phyloP scores from a whole-genome alignment of 2,113 vertebrate species.

The Chionodraco myersi region DNA sequence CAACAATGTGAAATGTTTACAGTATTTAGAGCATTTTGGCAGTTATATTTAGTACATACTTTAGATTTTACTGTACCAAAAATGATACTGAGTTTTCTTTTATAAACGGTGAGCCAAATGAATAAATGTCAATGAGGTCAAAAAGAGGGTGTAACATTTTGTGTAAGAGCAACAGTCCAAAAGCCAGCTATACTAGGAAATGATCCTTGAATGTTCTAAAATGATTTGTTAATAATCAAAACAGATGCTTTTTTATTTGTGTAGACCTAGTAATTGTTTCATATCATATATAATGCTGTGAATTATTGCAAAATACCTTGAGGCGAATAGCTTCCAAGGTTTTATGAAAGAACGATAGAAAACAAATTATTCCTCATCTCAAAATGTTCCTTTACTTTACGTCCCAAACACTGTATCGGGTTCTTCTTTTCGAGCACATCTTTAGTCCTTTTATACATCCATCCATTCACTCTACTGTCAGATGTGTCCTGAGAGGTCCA shows the following conservation, averaged over 20 bases:
- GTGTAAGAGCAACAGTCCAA: no score
- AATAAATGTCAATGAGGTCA: no score
- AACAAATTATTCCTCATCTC: neutral
- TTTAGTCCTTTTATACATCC: neutral
- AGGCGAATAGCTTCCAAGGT: neutral
- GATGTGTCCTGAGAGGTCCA: constrained; percentile 24
- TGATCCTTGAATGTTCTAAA: no score
- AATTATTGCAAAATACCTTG: neutral
- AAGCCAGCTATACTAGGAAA: no score
- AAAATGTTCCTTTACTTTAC: neutral
- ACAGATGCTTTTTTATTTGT: no score
- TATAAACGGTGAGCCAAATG: no score
- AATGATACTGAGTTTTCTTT: no score
- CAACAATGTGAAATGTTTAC: neutral
- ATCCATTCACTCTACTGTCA: no score
- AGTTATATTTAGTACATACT: neutral
- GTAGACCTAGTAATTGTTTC: neutral
- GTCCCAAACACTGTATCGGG: neutral
- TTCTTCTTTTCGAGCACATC: neutral
- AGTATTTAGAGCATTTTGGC: neutral
- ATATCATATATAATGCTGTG: neutral
- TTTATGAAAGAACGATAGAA: neutral
- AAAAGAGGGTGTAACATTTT: no score
- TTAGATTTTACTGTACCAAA: neutral
- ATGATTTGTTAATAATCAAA: no score